Percentiles rank a stretch among this genome's conserved stretches.
These are phyloP conservation scores for Carpatolechia fugitivella DNA, from an alignment of 2,888 invertebrate genomes.

Conservation along the genomic window DNA sequence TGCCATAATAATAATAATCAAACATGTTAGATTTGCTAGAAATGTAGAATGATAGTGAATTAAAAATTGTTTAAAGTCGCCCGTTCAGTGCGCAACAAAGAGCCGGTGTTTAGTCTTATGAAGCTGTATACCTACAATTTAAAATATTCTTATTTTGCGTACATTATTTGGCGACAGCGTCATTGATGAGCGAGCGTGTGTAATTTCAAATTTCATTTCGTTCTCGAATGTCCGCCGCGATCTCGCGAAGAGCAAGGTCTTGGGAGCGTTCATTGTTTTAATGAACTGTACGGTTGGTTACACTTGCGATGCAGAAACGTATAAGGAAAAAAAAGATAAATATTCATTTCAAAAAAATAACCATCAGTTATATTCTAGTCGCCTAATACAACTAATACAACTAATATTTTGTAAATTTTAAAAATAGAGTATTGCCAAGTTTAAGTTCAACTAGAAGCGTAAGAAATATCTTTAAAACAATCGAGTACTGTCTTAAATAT, in stretches of 20 bases:
- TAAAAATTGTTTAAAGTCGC: too few species aligned
- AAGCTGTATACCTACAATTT: neutral
- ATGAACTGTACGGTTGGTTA: constrained; percentile 16
- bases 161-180: constrained; percentile 12
- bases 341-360: too few species aligned
- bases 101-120: too few species aligned
- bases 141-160: neutral
- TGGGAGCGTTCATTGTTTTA: constrained; percentile 36
- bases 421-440: too few species aligned
- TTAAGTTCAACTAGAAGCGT: too few species aligned
- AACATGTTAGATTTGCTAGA: neutral
- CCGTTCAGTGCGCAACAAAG: too few species aligned
- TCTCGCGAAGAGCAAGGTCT: constrained; percentile 29
- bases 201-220: constrained; percentile 22
- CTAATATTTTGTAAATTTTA: too few species aligned
- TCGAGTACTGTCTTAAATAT: too few species aligned
- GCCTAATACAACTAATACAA: too few species aligned
- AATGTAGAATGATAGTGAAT: too few species aligned
- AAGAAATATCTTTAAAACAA: too few species aligned
- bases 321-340: neutral
- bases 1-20: neutral
- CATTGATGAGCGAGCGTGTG: constrained; percentile 16
- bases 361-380: too few species aligned
- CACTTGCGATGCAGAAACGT: constrained; percentile 20
- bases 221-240: constrained; percentile 30